Percentiles rank a stretch among this genome's conserved stretches.
Conservation (phyloP, 2,797 vertebrate genomes). For the Sebastes matsubarae region DNA sequence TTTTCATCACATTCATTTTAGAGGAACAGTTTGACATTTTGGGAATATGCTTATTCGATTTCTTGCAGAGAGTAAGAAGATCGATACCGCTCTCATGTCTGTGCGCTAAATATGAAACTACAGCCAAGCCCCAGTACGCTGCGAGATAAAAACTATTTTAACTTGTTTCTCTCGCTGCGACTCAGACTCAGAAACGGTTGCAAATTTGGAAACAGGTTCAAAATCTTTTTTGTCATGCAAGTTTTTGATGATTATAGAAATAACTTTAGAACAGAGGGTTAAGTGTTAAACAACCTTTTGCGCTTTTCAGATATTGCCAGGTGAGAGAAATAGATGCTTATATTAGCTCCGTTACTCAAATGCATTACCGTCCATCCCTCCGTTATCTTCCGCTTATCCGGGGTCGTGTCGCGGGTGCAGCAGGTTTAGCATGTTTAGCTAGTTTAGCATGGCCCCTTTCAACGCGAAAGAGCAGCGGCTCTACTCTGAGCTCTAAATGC, state of each 20-base stretch:
- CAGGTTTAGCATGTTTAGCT: too few relatives aligned
- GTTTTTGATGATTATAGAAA: not conserved
- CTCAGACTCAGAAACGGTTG: too few relatives aligned
- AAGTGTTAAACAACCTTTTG: not conserved
- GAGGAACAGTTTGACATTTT: slow-evolving; percentile 8
- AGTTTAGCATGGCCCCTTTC: too few relatives aligned
- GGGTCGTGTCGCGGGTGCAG: too few relatives aligned
- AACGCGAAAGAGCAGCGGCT: too few relatives aligned
- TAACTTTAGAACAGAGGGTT: not conserved
- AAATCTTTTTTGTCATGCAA: not conserved
- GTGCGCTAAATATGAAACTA: not conserved
- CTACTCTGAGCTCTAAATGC: too few relatives aligned
- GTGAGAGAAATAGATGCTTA: not conserved
- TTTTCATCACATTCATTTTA: slow-evolving; percentile 27
- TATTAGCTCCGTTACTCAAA: not conserved
- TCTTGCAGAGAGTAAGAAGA: not conserved
- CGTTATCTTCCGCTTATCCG: too few relatives aligned
- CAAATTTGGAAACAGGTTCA: not conserved
- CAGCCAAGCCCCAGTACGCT: not conserved
- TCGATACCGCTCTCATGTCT: not conserved
- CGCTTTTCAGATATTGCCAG: not conserved
- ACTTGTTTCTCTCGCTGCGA: not conserved
- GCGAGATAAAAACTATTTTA: not conserved
- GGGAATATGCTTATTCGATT: slow-evolving; percentile 2
- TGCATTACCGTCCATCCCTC: not conserved